Conservation (phyloP, 2,888 invertebrate genomes). For the Caenorhabditis plicata region DNA sequence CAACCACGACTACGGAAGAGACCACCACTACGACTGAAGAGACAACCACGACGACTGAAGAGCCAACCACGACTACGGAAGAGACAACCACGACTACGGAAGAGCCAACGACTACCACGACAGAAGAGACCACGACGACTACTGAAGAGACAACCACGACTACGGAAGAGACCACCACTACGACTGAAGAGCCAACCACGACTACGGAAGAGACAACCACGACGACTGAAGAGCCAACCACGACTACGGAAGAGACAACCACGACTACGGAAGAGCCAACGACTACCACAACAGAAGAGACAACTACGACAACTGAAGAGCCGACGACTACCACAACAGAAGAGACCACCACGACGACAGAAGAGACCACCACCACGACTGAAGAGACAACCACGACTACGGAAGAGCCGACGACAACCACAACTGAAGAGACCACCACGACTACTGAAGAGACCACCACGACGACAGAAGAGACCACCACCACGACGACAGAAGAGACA, state of each 20-base stretch:
- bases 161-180: not conserved
- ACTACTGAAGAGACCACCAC: constrained; percentile 6
- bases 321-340: too few species aligned
- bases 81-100: not conserved
- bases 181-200: not conserved
- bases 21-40: constrained; percentile 10
- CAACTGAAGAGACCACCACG: constrained; percentile 7
- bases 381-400: too few species aligned
- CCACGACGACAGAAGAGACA: constrained; percentile 2
- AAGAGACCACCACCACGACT: constrained; percentile 2
- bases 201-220: constrained; percentile 4
- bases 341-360: too few species aligned
- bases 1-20: constrained; percentile 9
- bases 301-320: constrained; percentile 8
- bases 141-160: not conserved
- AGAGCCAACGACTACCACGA: not conserved
- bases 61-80: not conserved
- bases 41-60: not conserved
- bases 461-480: constrained; percentile 1
- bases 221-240: constrained; percentile 4
- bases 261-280: constrained; percentile 7
- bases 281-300: constrained; percentile 6
- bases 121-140: constrained; percentile 1
- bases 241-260: constrained; percentile 3
- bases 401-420: constrained; percentile 7